Base-by-base conservation (phyloP, 1,140 invertebrate species). In the Papilio xuthus region DNA sequence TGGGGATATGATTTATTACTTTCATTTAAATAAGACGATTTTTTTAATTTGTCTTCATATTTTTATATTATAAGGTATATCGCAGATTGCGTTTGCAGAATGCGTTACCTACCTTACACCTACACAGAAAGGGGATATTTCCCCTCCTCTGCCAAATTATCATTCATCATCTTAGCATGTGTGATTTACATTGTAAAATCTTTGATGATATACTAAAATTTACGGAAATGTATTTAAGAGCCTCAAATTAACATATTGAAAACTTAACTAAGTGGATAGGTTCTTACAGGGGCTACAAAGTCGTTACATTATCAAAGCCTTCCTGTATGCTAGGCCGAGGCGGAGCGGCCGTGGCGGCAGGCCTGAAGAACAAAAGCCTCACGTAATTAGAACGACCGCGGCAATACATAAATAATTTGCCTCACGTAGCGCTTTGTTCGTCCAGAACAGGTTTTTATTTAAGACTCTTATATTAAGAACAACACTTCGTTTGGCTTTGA, bases 321-420 rank as follows among this genome's bases (percentile, higher is more conserved):
- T 53, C 41, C 60, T 73, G 56, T 78, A 69, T 77, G 80, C 53
- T 63, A 78, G 79, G 83, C 84, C 82, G 79, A 85, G 87, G 85
- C 85, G 86, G 78, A 82, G 82, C 79, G 80, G 72, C 80, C 77
- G 78, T 78, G 79, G 80, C 75, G 79, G 76, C 81, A 83, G 85
- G 86, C 83, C 85, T 80, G 77, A 87, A 88, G 88, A 92, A 93
- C 91, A 93, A 93, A 92, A 89, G 91, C 85, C 88, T 86, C 87
- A 86, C 90, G 90, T 93, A 93, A 93, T 93, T 93, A 93, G 90
- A 90, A 86, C 89, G 89, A 89, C 90, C 91, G 85, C 88, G 84
- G 91, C 89, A 91, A 93, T 92, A 93, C 92, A 93, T 93, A 93
- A 93, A 92, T 93, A 93, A 92, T 92, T 93, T 93, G 88, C 88